Conservation (phyloP, 2,888 invertebrate species). For the Cylindroiulus punctatus region DNA sequence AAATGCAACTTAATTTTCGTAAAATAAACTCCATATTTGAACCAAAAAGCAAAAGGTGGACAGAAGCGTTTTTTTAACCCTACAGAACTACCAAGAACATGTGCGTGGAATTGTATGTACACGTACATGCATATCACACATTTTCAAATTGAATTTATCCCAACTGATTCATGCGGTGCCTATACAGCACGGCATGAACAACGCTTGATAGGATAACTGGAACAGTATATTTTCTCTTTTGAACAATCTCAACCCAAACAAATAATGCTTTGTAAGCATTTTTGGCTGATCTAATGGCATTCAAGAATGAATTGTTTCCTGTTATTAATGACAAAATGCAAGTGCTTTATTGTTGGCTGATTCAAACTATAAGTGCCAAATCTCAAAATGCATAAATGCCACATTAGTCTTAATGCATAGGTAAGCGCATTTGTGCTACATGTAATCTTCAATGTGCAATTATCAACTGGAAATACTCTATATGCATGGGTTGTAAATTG, state of each 20-base stretch:
- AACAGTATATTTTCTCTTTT: neutral
- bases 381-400: neutral
- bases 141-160: neutral
- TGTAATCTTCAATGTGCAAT: no score
- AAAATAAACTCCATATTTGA: no score
- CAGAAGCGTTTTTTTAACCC: no score
- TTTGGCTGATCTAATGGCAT: neutral
- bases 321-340: neutral
- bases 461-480: no score
- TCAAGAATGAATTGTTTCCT: neutral
- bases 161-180: neutral
- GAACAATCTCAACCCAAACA: neutral
- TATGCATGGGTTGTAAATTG: no score
- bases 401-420: neutral
- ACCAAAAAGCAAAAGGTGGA: no score
- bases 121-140: neutral
- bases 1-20: no score
- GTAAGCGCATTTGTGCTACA: no score
- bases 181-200: conserved; percentile 4
- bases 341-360: neutral
- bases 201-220: neutral
- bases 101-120: no score
- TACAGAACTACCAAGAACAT: neutral
- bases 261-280: neutral
- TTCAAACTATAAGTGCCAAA: neutral